Evolutionary conservation across 2,888 invertebrate species (phyloP).

Genomic region (Ornithoptera alexandrae): DNA sequence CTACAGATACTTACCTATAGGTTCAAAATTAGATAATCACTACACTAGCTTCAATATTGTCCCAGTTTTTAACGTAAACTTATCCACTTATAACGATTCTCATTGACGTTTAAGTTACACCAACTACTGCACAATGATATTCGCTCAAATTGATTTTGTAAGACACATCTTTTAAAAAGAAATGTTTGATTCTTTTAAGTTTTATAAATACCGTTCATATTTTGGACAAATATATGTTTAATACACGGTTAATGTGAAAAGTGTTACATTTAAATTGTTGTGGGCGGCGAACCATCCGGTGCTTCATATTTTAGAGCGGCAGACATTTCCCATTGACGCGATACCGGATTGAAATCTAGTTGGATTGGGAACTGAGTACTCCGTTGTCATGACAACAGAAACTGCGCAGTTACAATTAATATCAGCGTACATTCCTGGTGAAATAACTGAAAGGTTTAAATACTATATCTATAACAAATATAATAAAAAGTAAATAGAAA

Average conservation of each 20-base stretch:
- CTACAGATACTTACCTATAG: too few relatives aligned
- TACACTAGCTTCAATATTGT: too few relatives aligned
- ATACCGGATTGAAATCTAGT: not conserved
- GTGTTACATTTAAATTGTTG: conserved; percentile 1
- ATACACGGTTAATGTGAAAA: not conserved
- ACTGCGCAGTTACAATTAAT: not conserved
- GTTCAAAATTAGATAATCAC: too few relatives aligned
- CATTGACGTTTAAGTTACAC: too few relatives aligned
- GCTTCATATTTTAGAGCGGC: conserved; percentile 12
- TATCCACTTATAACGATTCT: too few relatives aligned
- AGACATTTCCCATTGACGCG: conserved; percentile 10
- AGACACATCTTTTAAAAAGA: too few relatives aligned
- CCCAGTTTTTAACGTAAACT: too few relatives aligned
- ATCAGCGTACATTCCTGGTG: not conserved
- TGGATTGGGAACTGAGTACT: not conserved
- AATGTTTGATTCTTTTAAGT: too few relatives aligned
- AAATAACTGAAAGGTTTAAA: too few relatives aligned
- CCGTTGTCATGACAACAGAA: conserved; percentile 28
- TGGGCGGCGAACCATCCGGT: not conserved
- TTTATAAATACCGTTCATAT: too few relatives aligned
- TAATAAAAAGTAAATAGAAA: not conserved
- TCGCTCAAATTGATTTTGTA: not conserved
- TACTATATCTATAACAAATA: not conserved
- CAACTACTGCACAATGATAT: not conserved
- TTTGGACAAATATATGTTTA: not conserved